These are phyloP conservation scores for Enteromius mattozi DNA, from an alignment of 2,797 vertebrate genomes.

Conservation along the genomic window DNA sequence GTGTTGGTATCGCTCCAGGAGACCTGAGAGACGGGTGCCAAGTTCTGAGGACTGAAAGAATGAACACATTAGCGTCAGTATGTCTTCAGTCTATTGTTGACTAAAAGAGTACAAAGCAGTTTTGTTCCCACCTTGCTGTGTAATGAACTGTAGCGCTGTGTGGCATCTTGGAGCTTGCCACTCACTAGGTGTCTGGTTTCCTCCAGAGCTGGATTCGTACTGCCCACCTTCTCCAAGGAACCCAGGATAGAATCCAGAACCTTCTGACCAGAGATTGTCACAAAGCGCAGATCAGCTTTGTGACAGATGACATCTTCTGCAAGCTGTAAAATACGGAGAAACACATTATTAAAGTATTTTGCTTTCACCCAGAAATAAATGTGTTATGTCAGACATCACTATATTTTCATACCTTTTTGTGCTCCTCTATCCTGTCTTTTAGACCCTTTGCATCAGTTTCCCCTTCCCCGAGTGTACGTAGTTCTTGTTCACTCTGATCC, in stretches of 20 bases:
- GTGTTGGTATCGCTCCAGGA: slow-evolving; percentile 90
- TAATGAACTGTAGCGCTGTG: slow-evolving; percentile 85
- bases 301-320: slow-evolving; percentile 95
- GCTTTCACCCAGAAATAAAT: background rate
- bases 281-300: slow-evolving; percentile 95
- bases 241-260: slow-evolving; percentile 85
- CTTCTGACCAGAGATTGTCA: slow-evolving; percentile 96
- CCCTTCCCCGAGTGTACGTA: slow-evolving; percentile 80
- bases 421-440: slow-evolving; percentile 79
- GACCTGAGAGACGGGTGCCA: slow-evolving; percentile 83
- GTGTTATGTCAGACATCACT: background rate
- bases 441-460: slow-evolving; percentile 77
- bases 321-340: slow-evolving; percentile 67
- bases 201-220: slow-evolving; percentile 72
- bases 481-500: slow-evolving; percentile 84
- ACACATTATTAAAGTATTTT: background rate
- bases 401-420: slow-evolving; percentile 81
- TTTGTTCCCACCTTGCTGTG: slow-evolving; percentile 85
- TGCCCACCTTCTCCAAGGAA: slow-evolving; percentile 73
- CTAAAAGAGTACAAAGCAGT: background rate
- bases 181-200: slow-evolving; percentile 81
- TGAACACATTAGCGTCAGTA: background rate
- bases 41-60: slow-evolving; percentile 84
- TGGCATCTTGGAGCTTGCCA: slow-evolving; percentile 86
- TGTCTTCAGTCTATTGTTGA: background rate